Percentiles rank a stretch among this genome's conserved stretches.
phyloP scores from a whole-genome alignment of 1,140 invertebrate species.

The Orius insidiosus region DNA sequence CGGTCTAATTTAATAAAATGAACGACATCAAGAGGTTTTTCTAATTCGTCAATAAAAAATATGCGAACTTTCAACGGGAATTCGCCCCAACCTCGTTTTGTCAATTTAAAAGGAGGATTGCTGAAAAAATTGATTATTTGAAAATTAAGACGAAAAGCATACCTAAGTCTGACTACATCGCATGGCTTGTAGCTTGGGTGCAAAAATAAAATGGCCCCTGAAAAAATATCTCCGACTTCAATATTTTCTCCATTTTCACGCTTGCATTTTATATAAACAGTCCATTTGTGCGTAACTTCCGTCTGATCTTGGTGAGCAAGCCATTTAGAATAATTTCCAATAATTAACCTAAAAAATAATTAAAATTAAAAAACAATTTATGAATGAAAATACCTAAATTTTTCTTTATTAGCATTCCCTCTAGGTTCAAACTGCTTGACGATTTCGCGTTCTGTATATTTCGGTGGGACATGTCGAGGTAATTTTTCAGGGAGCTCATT shows the following conservation, averaged over 20 bases:
- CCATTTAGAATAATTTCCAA: constrained; percentile 77
- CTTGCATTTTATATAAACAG: constrained; percentile 61
- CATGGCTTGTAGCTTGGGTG: constrained; percentile 79
- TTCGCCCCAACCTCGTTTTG: constrained; percentile 76
- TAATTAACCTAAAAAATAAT: too few species aligned
- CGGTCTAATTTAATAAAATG: constrained; percentile 70
- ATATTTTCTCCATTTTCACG: constrained; percentile 29
- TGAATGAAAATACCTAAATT: too few species aligned
- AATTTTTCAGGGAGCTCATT: constrained; percentile 21
- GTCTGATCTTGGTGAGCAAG: constrained; percentile 44
- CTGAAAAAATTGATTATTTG: constrained; percentile 26
- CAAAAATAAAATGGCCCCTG: constrained; percentile 62
- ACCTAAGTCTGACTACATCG: constrained; percentile 63
- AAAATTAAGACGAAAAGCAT: constrained; percentile 16
- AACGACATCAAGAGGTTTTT: constrained; percentile 62
- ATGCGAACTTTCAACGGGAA: constrained; percentile 71
- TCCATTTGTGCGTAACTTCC: constrained; percentile 77
- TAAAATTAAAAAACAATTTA: too few species aligned
- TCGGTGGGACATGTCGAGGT: constrained; percentile 28
- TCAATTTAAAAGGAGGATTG: constrained; percentile 61
- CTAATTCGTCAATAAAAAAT: constrained; percentile 52
- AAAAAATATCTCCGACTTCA: constrained; percentile 43
- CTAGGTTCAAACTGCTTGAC: constrained; percentile 26
- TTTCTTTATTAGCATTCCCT: constrained; percentile 21
- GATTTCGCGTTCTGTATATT: constrained; percentile 24